phyloP scores from a whole-genome alignment of 2,888 invertebrate species.

The Griposia aprilina region DNA sequence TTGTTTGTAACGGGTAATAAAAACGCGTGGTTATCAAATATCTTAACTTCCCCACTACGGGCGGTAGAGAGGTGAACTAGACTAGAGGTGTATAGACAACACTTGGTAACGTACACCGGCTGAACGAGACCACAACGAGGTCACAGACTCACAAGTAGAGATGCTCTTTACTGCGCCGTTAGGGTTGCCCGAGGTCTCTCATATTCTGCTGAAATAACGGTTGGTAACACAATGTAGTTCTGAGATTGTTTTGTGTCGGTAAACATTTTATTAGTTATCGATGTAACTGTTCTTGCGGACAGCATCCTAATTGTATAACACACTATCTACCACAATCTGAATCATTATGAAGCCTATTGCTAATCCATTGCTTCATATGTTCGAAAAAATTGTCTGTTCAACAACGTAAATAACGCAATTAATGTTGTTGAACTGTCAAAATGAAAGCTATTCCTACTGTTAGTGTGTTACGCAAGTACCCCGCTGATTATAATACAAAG shows the following conservation, averaged over 20 bases:
- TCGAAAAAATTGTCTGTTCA: no score
- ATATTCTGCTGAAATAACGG: slow-evolving; percentile 25
- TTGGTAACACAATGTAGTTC: slow-evolving; percentile 25
- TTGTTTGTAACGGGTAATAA: slow-evolving; percentile 52
- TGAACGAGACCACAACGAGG: slow-evolving; percentile 66
- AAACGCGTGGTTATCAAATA: slow-evolving; percentile 61
- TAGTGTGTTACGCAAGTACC: no score
- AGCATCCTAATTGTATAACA: no score
- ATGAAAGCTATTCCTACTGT: no score
- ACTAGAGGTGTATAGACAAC: slow-evolving; percentile 50
- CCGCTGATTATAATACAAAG: slow-evolving; percentile 14
- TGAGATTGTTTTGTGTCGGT: slow-evolving; percentile 18
- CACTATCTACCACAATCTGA: no score
- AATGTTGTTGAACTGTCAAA: no score
- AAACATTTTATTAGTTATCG: slow-evolving; percentile 12
- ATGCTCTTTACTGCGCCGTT: slow-evolving; percentile 61
- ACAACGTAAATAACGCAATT: no score
- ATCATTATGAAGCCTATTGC: no score
- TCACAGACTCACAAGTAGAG: slow-evolving; percentile 57
- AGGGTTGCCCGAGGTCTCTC: slow-evolving; percentile 58
- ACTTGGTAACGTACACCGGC: slow-evolving; percentile 65
- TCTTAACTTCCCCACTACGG: slow-evolving; percentile 13
- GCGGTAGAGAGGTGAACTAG: slow-evolving; percentile 40
- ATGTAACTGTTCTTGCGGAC: background rate
- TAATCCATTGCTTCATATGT: no score